A percentile compares a stretch with the other conserved stretches of the same genome.
These are phyloP conservation scores for Tolypeutes matacus DNA, from an alignment of 2,797 vertebrate genomes.

Conservation along the genomic window DNA sequence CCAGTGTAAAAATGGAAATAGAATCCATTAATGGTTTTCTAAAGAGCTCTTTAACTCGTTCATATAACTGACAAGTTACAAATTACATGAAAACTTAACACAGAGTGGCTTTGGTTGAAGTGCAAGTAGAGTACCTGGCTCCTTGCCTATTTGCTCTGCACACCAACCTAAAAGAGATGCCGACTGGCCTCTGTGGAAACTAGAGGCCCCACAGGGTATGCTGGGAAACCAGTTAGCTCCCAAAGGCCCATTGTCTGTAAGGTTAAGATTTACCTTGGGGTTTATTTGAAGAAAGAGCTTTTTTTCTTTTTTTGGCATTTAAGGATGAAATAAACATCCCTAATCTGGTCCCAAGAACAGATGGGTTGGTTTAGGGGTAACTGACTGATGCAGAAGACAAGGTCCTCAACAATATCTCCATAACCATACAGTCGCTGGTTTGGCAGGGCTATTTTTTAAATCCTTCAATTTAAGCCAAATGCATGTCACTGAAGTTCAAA, in stretches of 20 bases:
- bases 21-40: neutral
- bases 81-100: rapidly evolving
- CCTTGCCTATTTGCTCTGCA: rapidly evolving
- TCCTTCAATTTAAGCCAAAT: neutral
- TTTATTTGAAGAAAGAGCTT: neutral
- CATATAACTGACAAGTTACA: neutral
- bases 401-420: neutral
- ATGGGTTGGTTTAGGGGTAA: too few species aligned
- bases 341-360: neutral
- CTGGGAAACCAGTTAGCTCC: neutral
- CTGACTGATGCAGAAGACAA: rapidly evolving
- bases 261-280: neutral
- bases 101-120: neutral
- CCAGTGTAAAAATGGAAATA: neutral
- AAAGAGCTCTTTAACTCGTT: neutral
- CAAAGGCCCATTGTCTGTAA: neutral
- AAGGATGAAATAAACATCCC: neutral
- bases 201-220: neutral
- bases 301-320: neutral
- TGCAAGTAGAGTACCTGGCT: neutral
- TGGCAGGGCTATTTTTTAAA: neutral
- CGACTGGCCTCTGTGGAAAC: neutral
- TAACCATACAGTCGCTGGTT: neutral
- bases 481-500: neutral
- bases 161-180: too few species aligned